Evolutionary conservation across 2,113 vertebrate genomes (phyloP), one percentile per base, ranked within the genome.

Genomic region (Syrmaticus mikado): DNA sequence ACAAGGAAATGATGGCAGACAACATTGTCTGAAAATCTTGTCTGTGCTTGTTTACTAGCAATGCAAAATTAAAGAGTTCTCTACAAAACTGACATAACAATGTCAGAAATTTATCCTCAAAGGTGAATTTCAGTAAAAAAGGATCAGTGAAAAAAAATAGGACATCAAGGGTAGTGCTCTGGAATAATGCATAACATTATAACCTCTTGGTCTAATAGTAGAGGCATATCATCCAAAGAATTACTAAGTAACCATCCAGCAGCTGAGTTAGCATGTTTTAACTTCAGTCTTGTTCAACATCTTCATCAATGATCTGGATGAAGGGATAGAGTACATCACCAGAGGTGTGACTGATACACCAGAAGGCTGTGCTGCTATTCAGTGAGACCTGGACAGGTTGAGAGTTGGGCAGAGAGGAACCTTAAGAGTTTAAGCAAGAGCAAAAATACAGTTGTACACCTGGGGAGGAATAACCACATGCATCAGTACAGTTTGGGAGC

Each of bases 191-290:
- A 13, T 1, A 20, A 0, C 9, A 30, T 3, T 6, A 3, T 80
- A n/a, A n/a, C 6, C 5, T 38, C 40, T 67, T 2, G 1, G 9
- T 43, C 25, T 40, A 57, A 7, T 4, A 48, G 8, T 1, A 52
- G 9, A 16, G 16, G 14, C 2, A 4, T 22, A 30, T 41, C 43
- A 65, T 7, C 53, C 48, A 22, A 43, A 9, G 22, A 36, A 78
- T 19, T 11, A 20, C 17, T 43, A 36, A 32, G 32, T 10, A 34
- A 32, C 11, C 30, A 46, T 46, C 14, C 58, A 10, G 34, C 79
- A 30, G 16, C 40, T 62, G 45, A 48, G n/a, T n/a, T 78, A 60
- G 21, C 38, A 61, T 2, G 0, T 10, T 11, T 65, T 36, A 53
- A 53, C 52, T 53, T 53, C 7, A 4, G 6, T 53, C 27, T 30